Base-by-base conservation (phyloP, 92 coral and sea anemone species). In the Desmophyllum pertusum region DNA sequence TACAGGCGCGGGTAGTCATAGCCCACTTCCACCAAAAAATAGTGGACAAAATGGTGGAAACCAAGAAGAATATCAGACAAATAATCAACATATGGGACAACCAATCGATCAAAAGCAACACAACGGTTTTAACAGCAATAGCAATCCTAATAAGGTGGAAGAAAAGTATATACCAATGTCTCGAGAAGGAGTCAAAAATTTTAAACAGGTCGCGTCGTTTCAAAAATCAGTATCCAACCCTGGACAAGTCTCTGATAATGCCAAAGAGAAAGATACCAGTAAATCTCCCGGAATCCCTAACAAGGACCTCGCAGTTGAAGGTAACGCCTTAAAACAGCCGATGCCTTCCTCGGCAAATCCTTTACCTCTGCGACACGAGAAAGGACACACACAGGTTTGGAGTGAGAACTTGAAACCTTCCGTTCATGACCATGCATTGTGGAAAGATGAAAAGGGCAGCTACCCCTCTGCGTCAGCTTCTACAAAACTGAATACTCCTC, bases 141-240 rank as follows among this genome's bases (percentile, higher is more conserved):
- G 29, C 2, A 33, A 36, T 14, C 13, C 25, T 25, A 37, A 77
- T 2, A 79, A 66, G 2, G 75, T 35, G 9, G 57, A 46, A 43
- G 77, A 7, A 39, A 82, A 82, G n/a, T 69, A 68, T 30, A 29
- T 50, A 13, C 68, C 78, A 41, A 23, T 70, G 78, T 70, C 85
- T 53, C 51, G 57, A 57, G 70, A 81, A 39, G 78, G 48, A 0
- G 45, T 74, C 21, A 27, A 74, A 21, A 19, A 27, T 19, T 70
- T 70, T 39, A 51, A 41, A 52, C 77, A 81, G 9, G 39, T 70
- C 1, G 51, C 78, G 6, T 25, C 78, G 35, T 81, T 81, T 55
- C 78, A 79, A 79, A 79, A 81, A 27, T 70, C 70, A 15, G 27
- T n/a, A 41, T 18, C 85, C 25, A 30, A 38, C 14, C 17, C 51